Conservation (phyloP, 2,113 vertebrate genomes). For the Zosterops borbonicus region DNA sequence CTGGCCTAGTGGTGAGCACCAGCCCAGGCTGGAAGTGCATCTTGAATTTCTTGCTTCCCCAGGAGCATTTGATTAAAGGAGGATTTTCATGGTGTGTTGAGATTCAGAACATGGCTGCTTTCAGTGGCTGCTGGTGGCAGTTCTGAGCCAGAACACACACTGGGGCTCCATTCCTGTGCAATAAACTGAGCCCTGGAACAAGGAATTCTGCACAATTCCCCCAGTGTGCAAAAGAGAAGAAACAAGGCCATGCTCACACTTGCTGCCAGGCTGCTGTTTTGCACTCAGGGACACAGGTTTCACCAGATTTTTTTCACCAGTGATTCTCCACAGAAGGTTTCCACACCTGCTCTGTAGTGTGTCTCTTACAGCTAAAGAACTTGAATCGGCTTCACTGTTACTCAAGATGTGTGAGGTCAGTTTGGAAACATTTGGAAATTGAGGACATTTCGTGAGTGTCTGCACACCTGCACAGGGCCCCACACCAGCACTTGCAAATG, state of each 20-base stretch:
- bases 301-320: slow-evolving; percentile 65
- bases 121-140: background rate
- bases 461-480: background rate
- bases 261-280: background rate
- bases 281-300: slow-evolving; percentile 54
- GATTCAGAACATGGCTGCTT: background rate
- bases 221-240: background rate
- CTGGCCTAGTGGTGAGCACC: background rate
- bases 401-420: slow-evolving; percentile 71
- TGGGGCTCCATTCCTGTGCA: background rate
- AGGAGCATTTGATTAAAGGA: slow-evolving; percentile 30
- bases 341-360: slow-evolving; percentile 75
- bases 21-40: background rate
- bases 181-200: background rate
- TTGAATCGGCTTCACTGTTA: slow-evolving; percentile 77
- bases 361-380: slow-evolving; percentile 79
- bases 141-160: background rate
- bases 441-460: slow-evolving; percentile 55
- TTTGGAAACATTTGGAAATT: slow-evolving; percentile 76
- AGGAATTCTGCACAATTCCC: background rate
- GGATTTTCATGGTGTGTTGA: slow-evolving; percentile 11
- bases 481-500: accelerated
- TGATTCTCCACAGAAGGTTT: slow-evolving; percentile 78
- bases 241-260: background rate
- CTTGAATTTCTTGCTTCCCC: slow-evolving; percentile 30